Evolutionary conservation across 2,888 invertebrate genomes (phyloP).

Genomic region (Chaetogeoica ovagalla): DNA sequence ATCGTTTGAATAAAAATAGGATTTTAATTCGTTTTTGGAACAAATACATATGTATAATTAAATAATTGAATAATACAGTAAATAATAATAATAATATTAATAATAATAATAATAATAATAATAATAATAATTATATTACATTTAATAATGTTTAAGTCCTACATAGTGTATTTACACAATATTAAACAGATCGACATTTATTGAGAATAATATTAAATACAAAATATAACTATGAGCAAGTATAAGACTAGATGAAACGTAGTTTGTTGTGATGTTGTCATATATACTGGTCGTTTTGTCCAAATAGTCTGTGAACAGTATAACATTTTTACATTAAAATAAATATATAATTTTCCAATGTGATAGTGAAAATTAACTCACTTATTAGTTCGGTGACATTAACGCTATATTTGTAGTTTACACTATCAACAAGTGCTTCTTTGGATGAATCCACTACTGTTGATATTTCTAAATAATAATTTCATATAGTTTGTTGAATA

Average conservation of each 20-base stretch:
- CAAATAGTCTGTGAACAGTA: constrained; percentile 22
- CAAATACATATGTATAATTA: too few species aligned
- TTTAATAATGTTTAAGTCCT: neutral
- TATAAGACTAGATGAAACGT: constrained; percentile 37
- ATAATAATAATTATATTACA: constrained; percentile 13
- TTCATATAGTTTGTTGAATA: neutral
- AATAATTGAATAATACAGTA: too few species aligned
- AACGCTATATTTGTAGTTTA: constrained; percentile 24
- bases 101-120: neutral
- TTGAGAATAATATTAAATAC: constrained; percentile 28
- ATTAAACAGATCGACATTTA: constrained; percentile 22
- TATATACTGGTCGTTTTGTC: constrained; percentile 22
- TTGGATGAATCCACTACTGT: neutral
- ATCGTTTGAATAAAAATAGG: too few species aligned
- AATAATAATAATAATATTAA: too few species aligned
- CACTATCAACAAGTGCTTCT: constrained; percentile 10
- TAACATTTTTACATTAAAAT: neutral
- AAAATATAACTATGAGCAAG: constrained; percentile 40
- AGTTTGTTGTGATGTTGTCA: constrained; percentile 24
- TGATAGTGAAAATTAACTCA: neutral
- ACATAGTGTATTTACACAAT: constrained; percentile 12
- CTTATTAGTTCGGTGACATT: constrained; percentile 31
- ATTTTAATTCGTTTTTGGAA: too few species aligned
- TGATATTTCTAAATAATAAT: constrained; percentile 26
- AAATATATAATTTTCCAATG: neutral